Evolutionary conservation across 2,797 vertebrate species (phyloP).

Genomic region (Enteromius argenteus): DNA sequence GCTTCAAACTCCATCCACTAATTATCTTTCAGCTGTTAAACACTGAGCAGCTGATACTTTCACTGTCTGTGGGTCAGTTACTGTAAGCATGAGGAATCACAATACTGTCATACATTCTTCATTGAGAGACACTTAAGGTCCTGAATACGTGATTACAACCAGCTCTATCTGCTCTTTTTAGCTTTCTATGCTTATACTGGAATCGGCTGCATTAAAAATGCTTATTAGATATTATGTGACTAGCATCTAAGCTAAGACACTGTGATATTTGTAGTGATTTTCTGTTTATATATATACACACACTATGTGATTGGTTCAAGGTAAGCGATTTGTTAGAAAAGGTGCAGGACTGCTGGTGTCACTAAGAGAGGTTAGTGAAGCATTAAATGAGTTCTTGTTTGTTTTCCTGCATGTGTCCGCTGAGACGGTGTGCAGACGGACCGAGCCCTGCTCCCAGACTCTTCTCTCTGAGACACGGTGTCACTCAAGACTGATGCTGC

Average conservation of each 20-base stretch:
- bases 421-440: slow-evolving; percentile 34
- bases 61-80: neutral
- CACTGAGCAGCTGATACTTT: neutral
- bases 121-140: neutral
- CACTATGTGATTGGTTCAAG: neutral
- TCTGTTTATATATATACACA: neutral
- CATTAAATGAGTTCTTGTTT: slow-evolving; percentile 52
- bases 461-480: slow-evolving; percentile 69
- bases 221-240: neutral
- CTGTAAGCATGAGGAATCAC: neutral
- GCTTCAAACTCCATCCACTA: neutral
- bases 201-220: neutral
- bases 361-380: slow-evolving; percentile 33
- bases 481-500: slow-evolving; percentile 79
- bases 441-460: slow-evolving; percentile 35
- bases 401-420: slow-evolving; percentile 18
- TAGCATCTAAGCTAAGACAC: neutral
- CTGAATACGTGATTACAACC: neutral
- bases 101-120: neutral
- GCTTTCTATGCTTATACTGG: neutral
- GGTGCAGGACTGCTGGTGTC: neutral
- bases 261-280: neutral
- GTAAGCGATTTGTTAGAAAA: neutral
- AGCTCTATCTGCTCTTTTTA: neutral
- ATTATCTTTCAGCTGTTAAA: neutral